Percentiles rank a stretch among this genome's conserved stretches.
Conservation (phyloP, 2,888 invertebrate genomes). For the Ommatoiulus sabulosus region DNA sequence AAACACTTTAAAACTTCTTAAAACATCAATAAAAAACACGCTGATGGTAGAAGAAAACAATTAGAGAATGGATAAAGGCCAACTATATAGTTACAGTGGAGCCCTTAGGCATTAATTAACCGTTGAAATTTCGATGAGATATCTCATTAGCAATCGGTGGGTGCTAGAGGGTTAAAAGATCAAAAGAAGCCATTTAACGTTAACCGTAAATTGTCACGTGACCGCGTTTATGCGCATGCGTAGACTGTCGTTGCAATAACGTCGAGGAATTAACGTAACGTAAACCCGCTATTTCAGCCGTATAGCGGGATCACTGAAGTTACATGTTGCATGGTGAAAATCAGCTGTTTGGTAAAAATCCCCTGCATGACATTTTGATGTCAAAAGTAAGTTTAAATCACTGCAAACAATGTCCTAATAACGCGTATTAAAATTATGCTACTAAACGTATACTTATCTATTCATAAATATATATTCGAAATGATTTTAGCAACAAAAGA, state of each 20-base stretch:
- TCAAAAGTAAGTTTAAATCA: too few species aligned
- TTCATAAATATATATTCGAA: too few species aligned
- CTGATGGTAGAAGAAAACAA: background rate
- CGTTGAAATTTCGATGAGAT: background rate
- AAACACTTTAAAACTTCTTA: slow-evolving; percentile 35
- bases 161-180: slow-evolving; percentile 1
- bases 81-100: background rate
- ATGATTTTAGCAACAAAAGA: too few species aligned
- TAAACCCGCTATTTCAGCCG: too few species aligned
- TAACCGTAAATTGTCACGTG: background rate
- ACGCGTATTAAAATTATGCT: too few species aligned
- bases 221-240: background rate
- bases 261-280: background rate
- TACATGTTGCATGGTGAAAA: too few species aligned
- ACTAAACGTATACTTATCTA: too few species aligned
- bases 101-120: slow-evolving; percentile 24
- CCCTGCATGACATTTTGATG: too few species aligned
- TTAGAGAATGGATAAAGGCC: slow-evolving; percentile 18
- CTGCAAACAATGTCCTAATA: too few species aligned
- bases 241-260: background rate
- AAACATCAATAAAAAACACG: slow-evolving; percentile 42
- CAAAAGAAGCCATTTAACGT: background rate
- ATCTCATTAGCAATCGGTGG: background rate
- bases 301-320: too few species aligned
- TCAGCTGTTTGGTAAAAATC: too few species aligned